phyloP scores from a whole-genome alignment of 2,888 invertebrate species.

The Parthenolecanium corni region DNA sequence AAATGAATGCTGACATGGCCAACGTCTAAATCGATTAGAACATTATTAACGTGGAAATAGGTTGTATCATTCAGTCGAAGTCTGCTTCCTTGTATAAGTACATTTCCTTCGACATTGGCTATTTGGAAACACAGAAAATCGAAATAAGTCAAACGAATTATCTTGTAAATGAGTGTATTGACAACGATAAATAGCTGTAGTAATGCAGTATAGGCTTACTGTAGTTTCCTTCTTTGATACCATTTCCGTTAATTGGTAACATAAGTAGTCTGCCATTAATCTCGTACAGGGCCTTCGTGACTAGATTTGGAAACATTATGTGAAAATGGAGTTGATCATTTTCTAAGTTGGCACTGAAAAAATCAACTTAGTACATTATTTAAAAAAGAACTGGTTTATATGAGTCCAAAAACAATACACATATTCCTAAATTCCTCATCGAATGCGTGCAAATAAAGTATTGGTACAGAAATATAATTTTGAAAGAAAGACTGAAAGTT shows the following conservation, averaged over 20 bases:
- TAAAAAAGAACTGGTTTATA: too few relatives aligned
- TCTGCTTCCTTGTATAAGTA: constrained; percentile 50
- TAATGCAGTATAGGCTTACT: constrained; percentile 30
- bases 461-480: too few relatives aligned
- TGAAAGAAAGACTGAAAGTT: too few relatives aligned
- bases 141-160: neutral
- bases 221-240: constrained; percentile 31
- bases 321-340: constrained; percentile 49
- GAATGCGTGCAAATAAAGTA: too few relatives aligned
- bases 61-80: constrained; percentile 41
- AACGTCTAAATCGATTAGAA: constrained; percentile 55
- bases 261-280: constrained; percentile 58
- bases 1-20: constrained; percentile 53
- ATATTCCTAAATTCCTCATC: too few relatives aligned
- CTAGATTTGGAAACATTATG: constrained; percentile 51
- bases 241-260: constrained; percentile 55
- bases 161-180: neutral
- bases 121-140: constrained; percentile 33
- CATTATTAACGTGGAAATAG: constrained; percentile 50
- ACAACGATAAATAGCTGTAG: neutral
- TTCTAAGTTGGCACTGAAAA: constrained; percentile 45
- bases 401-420: too few relatives aligned
- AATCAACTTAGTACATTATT: too few relatives aligned
- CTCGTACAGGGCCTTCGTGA: constrained; percentile 52
- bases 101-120: constrained; percentile 56